phyloP scores from a whole-genome alignment of 2,888 invertebrate species.

The Drosophila maculinotata region DNA sequence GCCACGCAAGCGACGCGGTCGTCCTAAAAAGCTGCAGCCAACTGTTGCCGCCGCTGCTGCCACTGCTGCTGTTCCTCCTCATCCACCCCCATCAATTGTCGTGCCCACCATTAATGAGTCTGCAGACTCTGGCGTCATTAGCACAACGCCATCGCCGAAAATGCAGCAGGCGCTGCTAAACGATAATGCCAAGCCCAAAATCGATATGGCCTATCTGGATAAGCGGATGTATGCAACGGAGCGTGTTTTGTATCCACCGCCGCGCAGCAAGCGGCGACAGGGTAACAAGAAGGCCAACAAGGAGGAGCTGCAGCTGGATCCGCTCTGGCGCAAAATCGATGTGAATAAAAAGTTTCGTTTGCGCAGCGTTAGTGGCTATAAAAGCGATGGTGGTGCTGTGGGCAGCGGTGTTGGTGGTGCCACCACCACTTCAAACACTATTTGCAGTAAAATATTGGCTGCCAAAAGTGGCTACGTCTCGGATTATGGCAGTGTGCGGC shows the following conservation, averaged over 20 bases:
- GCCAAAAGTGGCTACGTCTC: slow-evolving; percentile 87
- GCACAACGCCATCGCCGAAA: slow-evolving; percentile 89
- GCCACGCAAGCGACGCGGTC: slow-evolving; percentile 80
- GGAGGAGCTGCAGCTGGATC: slow-evolving; percentile 87
- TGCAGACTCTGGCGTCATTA: slow-evolving; percentile 91
- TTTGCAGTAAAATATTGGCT: slow-evolving; percentile 84
- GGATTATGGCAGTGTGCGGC: slow-evolving; percentile 86
- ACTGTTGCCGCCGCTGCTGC: slow-evolving; percentile 9
- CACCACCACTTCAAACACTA: slow-evolving; percentile 81
- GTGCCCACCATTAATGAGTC: slow-evolving; percentile 87
- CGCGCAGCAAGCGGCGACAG: slow-evolving; percentile 89
- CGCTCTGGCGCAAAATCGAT: slow-evolving; percentile 88
- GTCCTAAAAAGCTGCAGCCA: slow-evolving; percentile 80
- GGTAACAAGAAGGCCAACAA: slow-evolving; percentile 86
- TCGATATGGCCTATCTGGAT: slow-evolving; percentile 86
- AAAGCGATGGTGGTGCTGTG: slow-evolving; percentile 86
- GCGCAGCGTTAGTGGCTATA: slow-evolving; percentile 87
- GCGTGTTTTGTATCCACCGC: slow-evolving; percentile 91
- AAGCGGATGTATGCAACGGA: slow-evolving; percentile 90
- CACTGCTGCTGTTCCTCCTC: slow-evolving; percentile 3
- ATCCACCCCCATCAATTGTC: slow-evolving; percentile 11
- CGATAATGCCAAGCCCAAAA: slow-evolving; percentile 78
- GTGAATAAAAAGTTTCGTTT: slow-evolving; percentile 88
- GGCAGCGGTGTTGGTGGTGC: slow-evolving; percentile 77
- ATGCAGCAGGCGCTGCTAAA: slow-evolving; percentile 85